phyloP scores from a whole-genome alignment of 2,113 vertebrate genomes.

The Grammomys surdaster region DNA sequence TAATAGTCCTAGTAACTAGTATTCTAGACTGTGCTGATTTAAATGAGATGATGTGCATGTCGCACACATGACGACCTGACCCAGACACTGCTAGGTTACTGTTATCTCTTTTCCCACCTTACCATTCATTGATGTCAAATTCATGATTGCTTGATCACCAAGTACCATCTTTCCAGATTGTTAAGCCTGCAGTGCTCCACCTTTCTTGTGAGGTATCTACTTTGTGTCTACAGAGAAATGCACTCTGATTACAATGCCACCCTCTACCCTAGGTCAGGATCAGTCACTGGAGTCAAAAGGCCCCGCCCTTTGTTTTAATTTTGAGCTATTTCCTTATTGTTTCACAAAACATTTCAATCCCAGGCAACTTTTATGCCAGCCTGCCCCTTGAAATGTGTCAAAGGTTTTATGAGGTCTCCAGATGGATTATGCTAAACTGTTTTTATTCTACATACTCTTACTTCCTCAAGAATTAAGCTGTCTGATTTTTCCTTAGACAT shows the following conservation, averaged over 20 bases:
- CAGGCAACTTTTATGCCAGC: not conserved
- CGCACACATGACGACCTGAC: not conserved
- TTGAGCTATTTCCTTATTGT: conserved; percentile 33
- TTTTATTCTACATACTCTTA: conserved; percentile 12
- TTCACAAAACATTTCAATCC: conserved; percentile 10
- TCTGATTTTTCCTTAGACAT: conserved; percentile 38
- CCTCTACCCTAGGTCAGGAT: not conserved
- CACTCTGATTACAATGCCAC: not conserved
- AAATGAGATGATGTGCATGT: not conserved
- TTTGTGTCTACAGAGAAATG: not conserved
- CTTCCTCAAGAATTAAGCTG: conserved; percentile 14
- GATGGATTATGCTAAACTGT: not conserved
- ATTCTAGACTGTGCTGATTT: not conserved
- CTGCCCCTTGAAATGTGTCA: conserved; percentile 35
- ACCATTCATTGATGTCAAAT: not conserved
- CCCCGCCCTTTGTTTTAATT: not conserved
- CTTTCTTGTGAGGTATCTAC: not conserved
- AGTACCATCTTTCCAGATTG: not conserved
- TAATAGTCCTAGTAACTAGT: not conserved
- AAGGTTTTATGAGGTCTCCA: conserved; percentile 38
- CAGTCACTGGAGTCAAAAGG: not conserved
- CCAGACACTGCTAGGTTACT: not conserved
- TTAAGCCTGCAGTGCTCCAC: not conserved
- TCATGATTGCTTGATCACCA: not conserved
- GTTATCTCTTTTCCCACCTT: not conserved